Conservation (phyloP, 2,888 invertebrate genomes). For the Scelioninae gen. 1 region DNA sequence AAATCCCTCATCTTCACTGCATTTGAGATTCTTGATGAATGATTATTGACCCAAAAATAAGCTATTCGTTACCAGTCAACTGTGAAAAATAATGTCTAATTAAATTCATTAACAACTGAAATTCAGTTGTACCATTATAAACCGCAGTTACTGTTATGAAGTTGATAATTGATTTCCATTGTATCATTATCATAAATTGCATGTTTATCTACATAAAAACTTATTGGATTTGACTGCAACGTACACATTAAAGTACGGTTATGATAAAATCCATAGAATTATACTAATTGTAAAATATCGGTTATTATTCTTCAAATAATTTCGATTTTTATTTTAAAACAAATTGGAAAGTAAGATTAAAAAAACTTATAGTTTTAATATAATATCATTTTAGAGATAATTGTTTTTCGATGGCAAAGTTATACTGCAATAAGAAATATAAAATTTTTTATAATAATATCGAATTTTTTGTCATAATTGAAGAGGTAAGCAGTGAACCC, state of each 20-base stretch:
- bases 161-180: slow-evolving; percentile 52
- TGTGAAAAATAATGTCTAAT: slow-evolving; percentile 42
- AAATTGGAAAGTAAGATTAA: no score
- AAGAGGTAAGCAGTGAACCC: no score
- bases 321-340: no score
- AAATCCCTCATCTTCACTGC: slow-evolving; percentile 15
- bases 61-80: slow-evolving; percentile 5
- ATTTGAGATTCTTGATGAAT: slow-evolving; percentile 20
- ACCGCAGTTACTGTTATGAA: slow-evolving; percentile 19
- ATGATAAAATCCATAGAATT: slow-evolving; percentile 19
- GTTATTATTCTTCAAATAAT: not conserved
- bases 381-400: no score
- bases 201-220: slow-evolving; percentile 46
- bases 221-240: slow-evolving; percentile 29
- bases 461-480: no score
- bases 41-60: slow-evolving; percentile 32
- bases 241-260: slow-evolving; percentile 16
- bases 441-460: no score
- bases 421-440: no score
- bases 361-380: no score
- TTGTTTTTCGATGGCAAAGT: no score
- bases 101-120: slow-evolving; percentile 34
- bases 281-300: slow-evolving; percentile 21
- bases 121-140: slow-evolving; percentile 16
- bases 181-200: slow-evolving; percentile 44